These are phyloP conservation scores for Vicugna pacos DNA, from an alignment of 2,113 vertebrate genomes.

Conservation along the genomic window DNA sequence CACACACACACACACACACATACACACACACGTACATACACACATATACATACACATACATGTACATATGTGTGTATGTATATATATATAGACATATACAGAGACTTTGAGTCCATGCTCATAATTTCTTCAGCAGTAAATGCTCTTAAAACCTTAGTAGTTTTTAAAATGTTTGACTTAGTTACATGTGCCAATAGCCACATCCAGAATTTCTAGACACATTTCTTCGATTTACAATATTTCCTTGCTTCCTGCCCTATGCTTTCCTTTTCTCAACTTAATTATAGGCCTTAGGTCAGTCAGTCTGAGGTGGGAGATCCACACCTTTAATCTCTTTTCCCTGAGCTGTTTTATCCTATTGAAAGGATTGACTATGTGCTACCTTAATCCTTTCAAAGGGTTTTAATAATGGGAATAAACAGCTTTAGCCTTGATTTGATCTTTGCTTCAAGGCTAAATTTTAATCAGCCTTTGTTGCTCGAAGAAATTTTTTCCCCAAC, in stretches of 20 bases:
- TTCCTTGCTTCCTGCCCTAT: background rate
- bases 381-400: constrained; percentile 59
- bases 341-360: constrained; percentile 22
- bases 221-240: constrained; percentile 53
- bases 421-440: constrained; percentile 54
- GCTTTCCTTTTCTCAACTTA: constrained; percentile 16
- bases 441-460: constrained; percentile 48
- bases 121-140: background rate
- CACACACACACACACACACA: background rate
- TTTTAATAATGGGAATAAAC: constrained; percentile 69
- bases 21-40: too few species aligned
- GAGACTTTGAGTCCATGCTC: background rate
- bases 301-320: background rate
- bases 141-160: background rate
- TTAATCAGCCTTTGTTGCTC: constrained; percentile 55
- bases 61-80: too few species aligned
- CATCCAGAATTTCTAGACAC: background rate
- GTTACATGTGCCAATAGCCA: background rate
- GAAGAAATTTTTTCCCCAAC: background rate
- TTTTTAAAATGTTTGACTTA: background rate
- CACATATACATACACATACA: too few species aligned
- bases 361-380: constrained; percentile 58
- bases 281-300: constrained; percentile 13
- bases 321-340: constrained; percentile 50
- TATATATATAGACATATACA: background rate